Percentiles rank a stretch among this genome's conserved stretches.
Evolutionary conservation across 2,797 vertebrate genomes (phyloP).

Genomic region (Chloroceryle amazona): DNA sequence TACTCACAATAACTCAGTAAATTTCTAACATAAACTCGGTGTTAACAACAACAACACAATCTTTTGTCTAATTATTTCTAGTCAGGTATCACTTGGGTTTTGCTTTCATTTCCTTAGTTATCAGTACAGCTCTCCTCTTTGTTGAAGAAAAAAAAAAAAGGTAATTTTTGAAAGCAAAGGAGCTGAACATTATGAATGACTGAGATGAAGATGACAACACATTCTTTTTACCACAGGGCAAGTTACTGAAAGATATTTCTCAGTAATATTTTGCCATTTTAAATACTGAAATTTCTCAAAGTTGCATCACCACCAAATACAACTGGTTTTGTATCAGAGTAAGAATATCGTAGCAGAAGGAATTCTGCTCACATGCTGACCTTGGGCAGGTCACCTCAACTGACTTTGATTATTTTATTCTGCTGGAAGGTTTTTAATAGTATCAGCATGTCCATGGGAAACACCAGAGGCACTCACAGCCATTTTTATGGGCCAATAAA

Average conservation of each 20-base stretch:
- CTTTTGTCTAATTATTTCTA: not conserved
- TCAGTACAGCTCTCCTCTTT: not conserved
- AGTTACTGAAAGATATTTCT: not conserved
- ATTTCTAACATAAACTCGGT: not conserved
- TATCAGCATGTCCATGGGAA: not conserved
- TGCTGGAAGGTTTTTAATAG: conserved; percentile 29
- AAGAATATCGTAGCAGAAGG: not conserved
- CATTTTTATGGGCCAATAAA: not conserved
- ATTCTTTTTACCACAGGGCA: not conserved
- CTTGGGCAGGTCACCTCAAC: not conserved
- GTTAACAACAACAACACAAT: not conserved
- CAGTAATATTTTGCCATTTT: not conserved
- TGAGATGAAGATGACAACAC: not conserved
- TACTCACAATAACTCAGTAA: not conserved
- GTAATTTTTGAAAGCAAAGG: not conserved
- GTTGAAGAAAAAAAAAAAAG: not conserved
- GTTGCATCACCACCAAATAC: not conserved
- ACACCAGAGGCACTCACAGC: not conserved
- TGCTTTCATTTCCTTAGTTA: not conserved
- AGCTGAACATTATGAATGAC: not conserved
- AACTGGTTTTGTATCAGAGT: conserved; percentile 15
- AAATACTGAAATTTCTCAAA: not conserved
- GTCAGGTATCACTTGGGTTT: not conserved
- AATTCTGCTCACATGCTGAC: not conserved
- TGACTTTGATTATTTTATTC: not conserved